phyloP scores from a whole-genome alignment of 2,797 vertebrate genomes.

The Neomorphus geoffroyi region DNA sequence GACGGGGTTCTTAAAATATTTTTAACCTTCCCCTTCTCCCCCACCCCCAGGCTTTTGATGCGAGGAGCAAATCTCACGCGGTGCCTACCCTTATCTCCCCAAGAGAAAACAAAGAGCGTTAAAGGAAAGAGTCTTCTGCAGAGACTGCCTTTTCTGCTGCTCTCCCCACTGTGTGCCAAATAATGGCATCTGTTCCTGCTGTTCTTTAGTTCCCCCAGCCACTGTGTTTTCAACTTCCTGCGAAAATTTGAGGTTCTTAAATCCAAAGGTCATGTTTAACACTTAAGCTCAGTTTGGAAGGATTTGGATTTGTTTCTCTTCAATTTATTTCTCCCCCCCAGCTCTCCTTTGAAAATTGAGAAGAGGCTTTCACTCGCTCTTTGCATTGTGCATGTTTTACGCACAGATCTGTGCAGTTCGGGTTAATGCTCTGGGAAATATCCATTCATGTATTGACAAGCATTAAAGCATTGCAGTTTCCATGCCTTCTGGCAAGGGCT shows the following conservation, averaged over 20 bases:
- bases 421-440: conserved; percentile 24
- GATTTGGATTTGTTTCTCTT: conserved; percentile 35
- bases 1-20: conserved; percentile 45
- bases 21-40: neutral
- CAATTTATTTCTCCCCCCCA: neutral
- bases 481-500: neutral
- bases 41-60: conserved; percentile 18
- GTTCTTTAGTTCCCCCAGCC: conserved; percentile 45
- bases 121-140: conserved; percentile 67
- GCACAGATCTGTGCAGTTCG: neutral
- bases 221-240: conserved; percentile 65
- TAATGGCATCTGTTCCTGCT: conserved; percentile 62
- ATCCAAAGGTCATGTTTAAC: conserved; percentile 71
- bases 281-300: conserved; percentile 37
- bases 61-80: conserved; percentile 20
- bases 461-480: conserved; percentile 18
- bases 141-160: conserved; percentile 61
- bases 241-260: conserved; percentile 69
- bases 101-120: conserved; percentile 65
- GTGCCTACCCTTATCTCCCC: conserved; percentile 57
- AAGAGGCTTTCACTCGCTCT: neutral
- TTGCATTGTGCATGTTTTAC: neutral
- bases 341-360: conserved; percentile 4
- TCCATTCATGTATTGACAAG: neutral
- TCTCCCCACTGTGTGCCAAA: conserved; percentile 47